phyloP scores from a whole-genome alignment of 2,888 invertebrate species.

The Meiosimyza platycephala region DNA sequence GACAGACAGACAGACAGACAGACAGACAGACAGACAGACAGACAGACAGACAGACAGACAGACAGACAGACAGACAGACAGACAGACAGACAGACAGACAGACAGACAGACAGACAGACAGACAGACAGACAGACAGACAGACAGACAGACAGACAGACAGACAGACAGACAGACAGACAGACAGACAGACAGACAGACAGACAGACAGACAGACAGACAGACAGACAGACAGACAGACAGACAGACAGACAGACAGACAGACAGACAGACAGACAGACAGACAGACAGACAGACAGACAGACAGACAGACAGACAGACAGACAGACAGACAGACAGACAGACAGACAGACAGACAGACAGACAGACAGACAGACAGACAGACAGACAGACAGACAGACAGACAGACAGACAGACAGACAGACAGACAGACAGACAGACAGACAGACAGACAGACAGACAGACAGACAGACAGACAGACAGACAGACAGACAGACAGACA shows the following conservation, averaged over 20 bases:
- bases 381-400: conserved; percentile 20
- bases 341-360: conserved; percentile 20
- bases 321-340: conserved; percentile 20
- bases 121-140: conserved; percentile 20
- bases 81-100: conserved; percentile 20
- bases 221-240: conserved; percentile 20
- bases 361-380: conserved; percentile 20
- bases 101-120: conserved; percentile 20
- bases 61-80: conserved; percentile 20
- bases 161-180: conserved; percentile 20
- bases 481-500: conserved; percentile 20
- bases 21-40: conserved; percentile 20
- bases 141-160: conserved; percentile 20
- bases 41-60: conserved; percentile 20
- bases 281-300: conserved; percentile 20
- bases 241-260: conserved; percentile 20
- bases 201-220: conserved; percentile 20
- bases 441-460: conserved; percentile 20
- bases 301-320: conserved; percentile 20
- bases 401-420: conserved; percentile 20
- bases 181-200: conserved; percentile 20
- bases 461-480: conserved; percentile 20
- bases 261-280: conserved; percentile 20
- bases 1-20: conserved; percentile 20
- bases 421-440: conserved; percentile 20